phyloP scores from a whole-genome alignment of 1,140 invertebrate species.

The Drepana arcuata region DNA sequence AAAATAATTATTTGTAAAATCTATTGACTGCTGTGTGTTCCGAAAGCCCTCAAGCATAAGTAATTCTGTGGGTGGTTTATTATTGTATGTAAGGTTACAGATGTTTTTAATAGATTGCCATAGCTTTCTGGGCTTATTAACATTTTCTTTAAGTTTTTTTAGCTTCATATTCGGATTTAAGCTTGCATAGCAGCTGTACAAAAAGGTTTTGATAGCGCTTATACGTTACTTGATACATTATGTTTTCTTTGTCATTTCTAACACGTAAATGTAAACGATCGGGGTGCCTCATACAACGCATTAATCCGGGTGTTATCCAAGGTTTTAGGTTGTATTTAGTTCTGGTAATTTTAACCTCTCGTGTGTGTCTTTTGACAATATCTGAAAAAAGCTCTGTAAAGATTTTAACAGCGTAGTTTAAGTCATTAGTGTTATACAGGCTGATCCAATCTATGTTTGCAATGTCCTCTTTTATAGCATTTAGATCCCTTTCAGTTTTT shows the following conservation, averaged over 20 bases:
- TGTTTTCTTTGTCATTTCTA: constrained; percentile 5
- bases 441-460: background rate
- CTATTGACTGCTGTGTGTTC: background rate
- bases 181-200: constrained; percentile 11
- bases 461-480: background rate
- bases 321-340: constrained; percentile 12
- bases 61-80: constrained; percentile 3
- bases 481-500: background rate
- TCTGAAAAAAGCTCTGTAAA: background rate
- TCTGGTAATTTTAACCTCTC: constrained; percentile 1
- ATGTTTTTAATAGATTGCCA: constrained; percentile 16
- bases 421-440: background rate
- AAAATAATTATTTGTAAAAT: constrained; percentile 8
- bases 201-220: constrained; percentile 16
- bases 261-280: constrained; percentile 7
- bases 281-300: constrained; percentile 12
- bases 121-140: constrained; percentile 12
- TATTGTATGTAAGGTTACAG: constrained; percentile 8
- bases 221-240: constrained; percentile 4
- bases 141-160: constrained; percentile 4
- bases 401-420: background rate
- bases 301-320: constrained; percentile 13
- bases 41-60: too few relatives aligned
- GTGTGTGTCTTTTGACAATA: background rate
- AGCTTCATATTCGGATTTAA: constrained; percentile 12